Evolutionary conservation across 2,797 vertebrate genomes (phyloP).

Genomic region (Characodon lateralis): DNA sequence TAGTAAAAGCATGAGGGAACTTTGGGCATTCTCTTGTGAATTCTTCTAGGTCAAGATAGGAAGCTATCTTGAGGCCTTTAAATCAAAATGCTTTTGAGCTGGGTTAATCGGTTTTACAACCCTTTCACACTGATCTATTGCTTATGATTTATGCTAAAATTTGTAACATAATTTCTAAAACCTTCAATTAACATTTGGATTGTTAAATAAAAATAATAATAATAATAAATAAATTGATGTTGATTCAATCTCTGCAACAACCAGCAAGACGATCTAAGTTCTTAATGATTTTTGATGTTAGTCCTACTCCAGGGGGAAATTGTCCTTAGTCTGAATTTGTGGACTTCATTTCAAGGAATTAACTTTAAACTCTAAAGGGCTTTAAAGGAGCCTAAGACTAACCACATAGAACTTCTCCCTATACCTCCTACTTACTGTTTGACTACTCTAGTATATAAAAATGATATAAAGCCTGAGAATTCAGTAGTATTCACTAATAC

Average conservation of each 20-base stretch:
- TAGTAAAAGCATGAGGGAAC: background rate
- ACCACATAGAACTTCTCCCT: slow-evolving; percentile 9
- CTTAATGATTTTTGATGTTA: background rate
- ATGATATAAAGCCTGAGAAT: slow-evolving; percentile 27
- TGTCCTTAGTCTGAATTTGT: background rate
- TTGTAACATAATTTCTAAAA: background rate
- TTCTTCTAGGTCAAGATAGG: background rate
- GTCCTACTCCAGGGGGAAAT: background rate
- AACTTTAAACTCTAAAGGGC: background rate
- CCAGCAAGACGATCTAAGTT: background rate
- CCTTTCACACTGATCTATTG: no score
- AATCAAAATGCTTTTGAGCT: background rate
- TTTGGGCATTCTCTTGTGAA: background rate
- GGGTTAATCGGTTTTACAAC: background rate
- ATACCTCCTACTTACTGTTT: slow-evolving; percentile 2
- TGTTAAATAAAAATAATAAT: background rate
- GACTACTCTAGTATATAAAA: slow-evolving; percentile 19
- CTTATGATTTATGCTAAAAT: background rate
- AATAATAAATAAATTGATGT: no score
- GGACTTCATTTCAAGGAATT: background rate
- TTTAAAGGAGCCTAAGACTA: slow-evolving; percentile 1
- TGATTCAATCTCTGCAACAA: background rate
- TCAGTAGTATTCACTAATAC: slow-evolving; percentile 32
- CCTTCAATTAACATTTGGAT: background rate
- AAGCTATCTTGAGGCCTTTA: background rate